Conservation (phyloP, 2,797 vertebrate genomes). For the Hydrocynus forskahlii region DNA sequence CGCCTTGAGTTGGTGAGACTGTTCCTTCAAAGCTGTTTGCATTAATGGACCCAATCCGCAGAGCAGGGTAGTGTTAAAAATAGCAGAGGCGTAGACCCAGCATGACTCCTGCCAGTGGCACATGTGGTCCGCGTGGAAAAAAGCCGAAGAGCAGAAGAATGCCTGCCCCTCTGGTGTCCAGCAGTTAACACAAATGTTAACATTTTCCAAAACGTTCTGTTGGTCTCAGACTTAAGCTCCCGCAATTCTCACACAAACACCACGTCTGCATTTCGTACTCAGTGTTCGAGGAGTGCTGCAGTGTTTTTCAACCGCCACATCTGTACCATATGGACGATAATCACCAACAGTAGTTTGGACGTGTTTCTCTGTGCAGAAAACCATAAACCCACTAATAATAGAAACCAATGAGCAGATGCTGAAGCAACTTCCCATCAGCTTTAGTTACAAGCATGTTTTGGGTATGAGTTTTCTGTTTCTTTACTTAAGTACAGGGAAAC, state of each 20-base stretch:
- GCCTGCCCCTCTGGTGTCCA: slow-evolving; percentile 39
- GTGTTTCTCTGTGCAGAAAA: not conserved
- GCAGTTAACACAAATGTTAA: slow-evolving; percentile 49
- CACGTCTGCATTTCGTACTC: slow-evolving; percentile 6
- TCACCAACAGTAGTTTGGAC: not conserved
- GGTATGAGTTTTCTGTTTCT: not conserved
- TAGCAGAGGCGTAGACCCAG: slow-evolving; percentile 49
- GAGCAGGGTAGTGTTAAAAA: slow-evolving; percentile 45
- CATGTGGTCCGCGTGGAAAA: slow-evolving; percentile 62
- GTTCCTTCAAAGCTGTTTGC: slow-evolving; percentile 68
- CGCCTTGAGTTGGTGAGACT: slow-evolving; percentile 70
- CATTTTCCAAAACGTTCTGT: slow-evolving; percentile 37
- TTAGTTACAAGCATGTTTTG: no score
- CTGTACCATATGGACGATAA: not conserved
- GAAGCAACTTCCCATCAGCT: not conserved
- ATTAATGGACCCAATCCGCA: slow-evolving; percentile 49
- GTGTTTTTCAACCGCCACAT: not conserved
- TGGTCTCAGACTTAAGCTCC: not conserved
- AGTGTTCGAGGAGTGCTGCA: not conserved
- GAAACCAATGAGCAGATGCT: not conserved
- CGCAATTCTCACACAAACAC: slow-evolving; percentile 1
- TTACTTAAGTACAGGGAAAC: no score
- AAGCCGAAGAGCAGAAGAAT: slow-evolving; percentile 51
- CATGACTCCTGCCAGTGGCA: slow-evolving; percentile 52
- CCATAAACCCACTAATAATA: not conserved